Conservation (phyloP, 2,797 vertebrate species). For the Picus viridis region DNA sequence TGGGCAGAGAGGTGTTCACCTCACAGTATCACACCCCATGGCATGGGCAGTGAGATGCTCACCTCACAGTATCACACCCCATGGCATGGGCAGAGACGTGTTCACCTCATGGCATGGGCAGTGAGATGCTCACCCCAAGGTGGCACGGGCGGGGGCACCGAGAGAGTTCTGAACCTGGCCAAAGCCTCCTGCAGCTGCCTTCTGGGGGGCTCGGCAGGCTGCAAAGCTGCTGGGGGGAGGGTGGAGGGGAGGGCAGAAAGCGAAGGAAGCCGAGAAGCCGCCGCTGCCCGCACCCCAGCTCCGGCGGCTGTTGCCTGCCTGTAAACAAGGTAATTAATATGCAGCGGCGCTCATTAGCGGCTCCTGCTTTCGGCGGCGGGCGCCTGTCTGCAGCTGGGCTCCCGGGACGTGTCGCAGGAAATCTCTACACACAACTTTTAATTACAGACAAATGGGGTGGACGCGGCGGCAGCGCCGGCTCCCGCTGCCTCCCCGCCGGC, state of each 20-base stretch:
- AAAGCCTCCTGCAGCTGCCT: background rate
- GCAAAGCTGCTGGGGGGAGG: background rate
- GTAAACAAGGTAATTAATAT: constrained; percentile 80
- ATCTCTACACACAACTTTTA: constrained; percentile 76
- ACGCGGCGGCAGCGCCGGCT: constrained; percentile 7
- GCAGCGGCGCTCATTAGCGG: constrained; percentile 78
- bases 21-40: no score
- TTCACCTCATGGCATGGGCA: no score
- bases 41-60: no score
- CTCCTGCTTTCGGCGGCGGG: constrained; percentile 58
- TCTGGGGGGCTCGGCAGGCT: background rate
- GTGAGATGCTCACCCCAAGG: no score
- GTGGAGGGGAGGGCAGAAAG: background rate
- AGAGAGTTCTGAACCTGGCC: background rate
- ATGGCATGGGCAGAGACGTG: no score
- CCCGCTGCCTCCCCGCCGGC: background rate
- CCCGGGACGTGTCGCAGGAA: constrained; percentile 76
- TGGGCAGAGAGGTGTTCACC: no score
- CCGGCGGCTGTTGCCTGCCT: constrained; percentile 67
- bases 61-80: no score
- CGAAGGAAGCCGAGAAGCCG: constrained; percentile 7
- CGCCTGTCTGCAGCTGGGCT: constrained; percentile 71
- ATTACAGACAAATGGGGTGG: constrained; percentile 75
- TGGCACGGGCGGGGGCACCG: no score
- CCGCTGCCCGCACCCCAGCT: background rate